Evolutionary conservation across 1,140 invertebrate genomes (phyloP).

Genomic region (Drosophila biarmipes): DNA sequence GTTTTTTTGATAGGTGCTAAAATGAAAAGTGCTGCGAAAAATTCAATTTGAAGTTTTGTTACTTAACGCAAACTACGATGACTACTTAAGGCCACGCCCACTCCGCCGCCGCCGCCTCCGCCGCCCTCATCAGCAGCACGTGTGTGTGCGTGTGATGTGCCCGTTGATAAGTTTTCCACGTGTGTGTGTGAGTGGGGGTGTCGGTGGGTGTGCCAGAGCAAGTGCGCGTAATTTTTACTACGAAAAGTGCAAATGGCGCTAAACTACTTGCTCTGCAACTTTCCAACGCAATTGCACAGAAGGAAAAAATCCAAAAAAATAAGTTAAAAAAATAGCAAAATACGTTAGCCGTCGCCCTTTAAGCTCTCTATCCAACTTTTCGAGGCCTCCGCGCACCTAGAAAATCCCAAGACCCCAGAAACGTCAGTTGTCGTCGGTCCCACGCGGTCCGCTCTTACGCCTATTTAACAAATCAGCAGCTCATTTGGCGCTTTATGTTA

Average conservation of each 20-base stretch:
- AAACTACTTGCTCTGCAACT: slow-evolving; percentile 81
- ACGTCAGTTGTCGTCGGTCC: slow-evolving; percentile 59
- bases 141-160: slow-evolving; percentile 59
- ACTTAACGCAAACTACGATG: slow-evolving; percentile 78
- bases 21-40: slow-evolving; percentile 78
- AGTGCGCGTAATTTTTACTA: slow-evolving; percentile 76
- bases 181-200: slow-evolving; percentile 31
- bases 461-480: slow-evolving; percentile 79
- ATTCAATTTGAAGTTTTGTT: slow-evolving; percentile 82
- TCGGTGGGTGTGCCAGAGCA: slow-evolving; percentile 16
- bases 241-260: slow-evolving; percentile 81
- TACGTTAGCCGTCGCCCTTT: slow-evolving; percentile 56
- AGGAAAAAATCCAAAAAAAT: slow-evolving; percentile 12
- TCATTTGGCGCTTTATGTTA: slow-evolving; percentile 76
- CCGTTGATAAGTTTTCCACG: slow-evolving; percentile 66
- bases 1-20: slow-evolving; percentile 77
- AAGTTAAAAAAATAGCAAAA: slow-evolving; percentile 43
- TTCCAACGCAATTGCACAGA: slow-evolving; percentile 74
- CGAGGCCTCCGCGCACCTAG: slow-evolving; percentile 61
- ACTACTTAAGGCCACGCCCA: slow-evolving; percentile 76
- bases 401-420: slow-evolving; percentile 19
- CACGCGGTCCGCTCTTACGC: slow-evolving; percentile 70
- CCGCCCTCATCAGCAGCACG: slow-evolving; percentile 29
- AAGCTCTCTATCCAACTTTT: slow-evolving; percentile 62
- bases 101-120: slow-evolving; percentile 6